A percentile compares a stretch with the other conserved stretches of the same genome.
These are phyloP conservation scores for Pristionchus fissidentatus DNA, from an alignment of 2,888 invertebrate species.

Conservation along the genomic window DNA sequence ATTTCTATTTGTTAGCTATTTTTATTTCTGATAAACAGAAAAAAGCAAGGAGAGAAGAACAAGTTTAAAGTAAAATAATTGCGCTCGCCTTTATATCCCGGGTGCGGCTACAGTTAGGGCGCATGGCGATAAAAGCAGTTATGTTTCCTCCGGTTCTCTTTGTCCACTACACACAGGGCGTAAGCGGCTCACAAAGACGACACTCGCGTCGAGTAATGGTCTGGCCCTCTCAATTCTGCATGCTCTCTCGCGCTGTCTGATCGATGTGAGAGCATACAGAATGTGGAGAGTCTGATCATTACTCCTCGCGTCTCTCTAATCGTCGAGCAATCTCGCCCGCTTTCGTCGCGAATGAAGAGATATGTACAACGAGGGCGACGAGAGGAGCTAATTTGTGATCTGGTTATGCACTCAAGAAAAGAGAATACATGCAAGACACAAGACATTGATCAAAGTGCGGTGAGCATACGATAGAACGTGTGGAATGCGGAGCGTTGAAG, in stretches of 20 bases:
- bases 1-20: too few species aligned
- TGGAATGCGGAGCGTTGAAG: too few species aligned
- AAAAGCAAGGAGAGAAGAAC: background rate
- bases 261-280: too few species aligned
- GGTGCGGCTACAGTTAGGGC: slow-evolving; percentile 19
- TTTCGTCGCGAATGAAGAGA: too few species aligned
- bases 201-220: too few species aligned
- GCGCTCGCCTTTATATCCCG: background rate
- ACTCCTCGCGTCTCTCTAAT: too few species aligned
- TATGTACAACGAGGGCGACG: background rate
- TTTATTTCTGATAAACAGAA: too few species aligned
- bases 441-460: too few species aligned
- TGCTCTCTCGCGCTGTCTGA: background rate
- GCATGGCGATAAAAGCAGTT: background rate
- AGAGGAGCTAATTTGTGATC: background rate
- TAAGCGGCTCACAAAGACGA: background rate
- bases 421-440: slow-evolving; percentile 12
- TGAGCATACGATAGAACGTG: too few species aligned
- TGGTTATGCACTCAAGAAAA: background rate
- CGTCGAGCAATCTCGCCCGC: too few species aligned
- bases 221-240: background rate
- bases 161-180: slow-evolving; percentile 7
- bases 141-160: background rate
- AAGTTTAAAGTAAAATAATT: background rate
- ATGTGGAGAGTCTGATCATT: too few species aligned